Base-by-base conservation (phyloP, 2,888 invertebrate species). In the Platypus cylindrus region DNA sequence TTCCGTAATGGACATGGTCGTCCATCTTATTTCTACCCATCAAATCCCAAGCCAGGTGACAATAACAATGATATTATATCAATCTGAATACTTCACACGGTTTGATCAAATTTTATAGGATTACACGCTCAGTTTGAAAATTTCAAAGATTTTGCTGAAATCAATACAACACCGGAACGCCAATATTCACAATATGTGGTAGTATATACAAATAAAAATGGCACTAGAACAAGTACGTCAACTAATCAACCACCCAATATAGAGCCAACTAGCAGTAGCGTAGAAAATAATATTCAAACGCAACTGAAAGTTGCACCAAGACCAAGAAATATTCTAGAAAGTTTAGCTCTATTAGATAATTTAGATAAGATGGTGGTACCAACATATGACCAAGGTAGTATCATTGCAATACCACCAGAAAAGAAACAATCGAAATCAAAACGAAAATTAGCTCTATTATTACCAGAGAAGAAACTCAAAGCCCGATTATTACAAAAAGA, bases 61-160 rank as follows among this genome's bases (percentile, higher is more conserved):
- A n/a, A n/a, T n/a, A n/a, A n/a, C n/a, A n/a, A n/a, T n/a, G n/a
- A n/a, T n/a, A n/a, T n/a, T n/a, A n/a, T 11, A 17, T 20, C 12
- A 12, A 20, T 22, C 5, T 23, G 23, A 36, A 24, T n/a, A 4
- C 9, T n/a, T 5, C 4, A 5, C n/a, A 24, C 12, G n/a, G n/a
- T 11, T 4, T 24, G n/a, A 5, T 11, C 3, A 24, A 7, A 5
- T 30, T 30, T 41, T 36, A 14, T 17, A 41, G 78, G 78, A 3
- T 79, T 80, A 32, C 74, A 80, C 16, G 85, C 87, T 51, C 87
- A 87, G 53, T 87, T 89, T 53, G 84, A 85, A 3, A 85, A 87
- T 55, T 89, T 89, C 64, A 71, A 84, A 50, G 89, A 89, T 56
- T 89, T 89, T 52, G 87, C 89, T 1, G 89, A 89, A 50, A 87